Evolutionary conservation across 2,797 vertebrate species (phyloP), one percentile per base, ranked within the genome.

Genomic region (Anabacerthia variegaticeps): DNA sequence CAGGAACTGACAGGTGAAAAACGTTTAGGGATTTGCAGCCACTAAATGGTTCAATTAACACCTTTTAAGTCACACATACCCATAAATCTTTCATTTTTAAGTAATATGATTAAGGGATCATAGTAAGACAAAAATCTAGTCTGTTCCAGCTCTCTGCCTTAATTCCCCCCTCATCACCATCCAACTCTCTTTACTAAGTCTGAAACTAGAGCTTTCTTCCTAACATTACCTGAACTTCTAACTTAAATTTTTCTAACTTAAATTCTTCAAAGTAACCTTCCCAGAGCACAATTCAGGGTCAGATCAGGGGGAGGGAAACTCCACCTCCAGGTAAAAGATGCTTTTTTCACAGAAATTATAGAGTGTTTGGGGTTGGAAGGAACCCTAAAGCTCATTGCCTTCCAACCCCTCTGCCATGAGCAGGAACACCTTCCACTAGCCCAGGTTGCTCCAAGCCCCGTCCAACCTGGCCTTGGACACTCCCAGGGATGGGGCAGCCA

Each of bases 11-110:
- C 88, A 96, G 62, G 79, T 81, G 75, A 96, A 96, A 94, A 96
- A 91, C 55, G 61, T 65, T 89, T 84, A 49, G 82, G 74, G 85
- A 93, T 95, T 92, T 94, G 44, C 77, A 95, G 73, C 27, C 67
- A 85, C 59, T 95, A 95, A 97, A 79, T 84, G 59, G 88, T 81
- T 94, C 96, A 96, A 95, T 96, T 96, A 97, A 87, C 94, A 94
- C 73, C 71, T 96, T 92, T 87, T 94, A 95, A 92, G 75, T 94
- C 62, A 94, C 59, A 92, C 36, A 92, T 41, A 90, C 59, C 52
- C 74, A 91, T 49, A 96, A 78, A 91, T 61, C 82, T 94, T 97
- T 85, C 91, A 87, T 94, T 96, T 92, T 89, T 82, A 86, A 95
- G 72, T 76, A 90, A 89, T 44, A 84, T 62, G 72, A 95, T 95